Evolutionary conservation across 2,797 vertebrate genomes (phyloP).

Genomic region (Atherinosoma microstoma): DNA sequence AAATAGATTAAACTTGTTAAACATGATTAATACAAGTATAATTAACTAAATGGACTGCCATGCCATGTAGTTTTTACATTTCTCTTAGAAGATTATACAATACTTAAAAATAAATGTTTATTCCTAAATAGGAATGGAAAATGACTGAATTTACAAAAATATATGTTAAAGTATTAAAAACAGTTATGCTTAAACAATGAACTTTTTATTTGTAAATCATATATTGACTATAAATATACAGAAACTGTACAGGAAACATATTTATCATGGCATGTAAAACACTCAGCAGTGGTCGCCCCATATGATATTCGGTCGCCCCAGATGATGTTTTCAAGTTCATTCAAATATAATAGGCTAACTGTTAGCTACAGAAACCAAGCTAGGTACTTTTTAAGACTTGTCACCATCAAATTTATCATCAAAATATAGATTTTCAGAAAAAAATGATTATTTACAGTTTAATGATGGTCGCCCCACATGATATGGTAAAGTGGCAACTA

Average conservation of each 20-base stretch:
- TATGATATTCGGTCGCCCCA: no score
- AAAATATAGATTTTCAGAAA: not conserved
- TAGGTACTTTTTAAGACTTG: not conserved
- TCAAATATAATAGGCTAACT: not conserved
- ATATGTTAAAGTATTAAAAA: no score
- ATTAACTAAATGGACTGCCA: no score
- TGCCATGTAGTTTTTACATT: no score
- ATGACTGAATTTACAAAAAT: no score
- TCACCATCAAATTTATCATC: not conserved
- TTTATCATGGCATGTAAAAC: not conserved
- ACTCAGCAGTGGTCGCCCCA: not conserved
- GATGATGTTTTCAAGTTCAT: not conserved
- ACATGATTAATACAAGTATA: no score
- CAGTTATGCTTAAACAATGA: not conserved
- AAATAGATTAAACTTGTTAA: not conserved
- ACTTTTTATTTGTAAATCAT: not conserved
- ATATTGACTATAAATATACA: not conserved
- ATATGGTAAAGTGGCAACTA: not conserved
- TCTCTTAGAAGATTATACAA: no score
- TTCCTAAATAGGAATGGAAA: no score
- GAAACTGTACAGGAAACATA: not conserved
- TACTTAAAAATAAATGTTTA: no score
- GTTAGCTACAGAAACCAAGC: not conserved
- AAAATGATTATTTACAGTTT: not conserved
- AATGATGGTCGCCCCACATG: not conserved